phyloP scores from a whole-genome alignment of 1,140 invertebrate species.

The Melanaphis sacchari region DNA sequence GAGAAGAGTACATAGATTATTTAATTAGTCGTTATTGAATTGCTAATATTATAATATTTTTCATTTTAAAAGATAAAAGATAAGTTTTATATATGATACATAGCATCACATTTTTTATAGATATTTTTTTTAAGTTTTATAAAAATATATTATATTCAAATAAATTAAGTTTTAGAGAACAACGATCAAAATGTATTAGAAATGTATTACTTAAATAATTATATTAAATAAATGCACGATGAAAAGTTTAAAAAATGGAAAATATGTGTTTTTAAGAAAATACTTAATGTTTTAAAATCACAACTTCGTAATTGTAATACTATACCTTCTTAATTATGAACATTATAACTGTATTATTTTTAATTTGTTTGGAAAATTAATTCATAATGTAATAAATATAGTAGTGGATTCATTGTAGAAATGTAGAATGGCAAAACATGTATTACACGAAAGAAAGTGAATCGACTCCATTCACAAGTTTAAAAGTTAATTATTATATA shows the following conservation, averaged over 20 bases:
- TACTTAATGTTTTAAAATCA: too few species aligned
- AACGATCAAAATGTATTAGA: background rate
- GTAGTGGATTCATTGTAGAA: background rate
- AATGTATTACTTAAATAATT: background rate
- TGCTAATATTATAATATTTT: background rate
- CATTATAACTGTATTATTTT: background rate
- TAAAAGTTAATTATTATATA: too few species aligned
- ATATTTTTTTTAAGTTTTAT: background rate
- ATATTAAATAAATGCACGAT: background rate
- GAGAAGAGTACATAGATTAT: too few species aligned
- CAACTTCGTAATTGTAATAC: too few species aligned
- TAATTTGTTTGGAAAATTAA: background rate
- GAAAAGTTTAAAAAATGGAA: too few species aligned
- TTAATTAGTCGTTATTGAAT: background rate
- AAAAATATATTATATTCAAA: too few species aligned
- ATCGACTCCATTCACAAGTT: too few species aligned
- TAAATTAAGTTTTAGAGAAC: background rate
- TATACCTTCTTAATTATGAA: too few species aligned
- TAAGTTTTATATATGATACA: background rate
- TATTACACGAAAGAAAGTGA: too few species aligned
- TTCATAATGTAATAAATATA: background rate
- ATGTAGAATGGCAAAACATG: background rate
- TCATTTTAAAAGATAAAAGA: background rate
- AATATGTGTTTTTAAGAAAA: too few species aligned
- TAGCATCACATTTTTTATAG: background rate